These are phyloP conservation scores for Trichonephila clavipes DNA, from an alignment of 1,140 invertebrate genomes.

Conservation along the genomic window DNA sequence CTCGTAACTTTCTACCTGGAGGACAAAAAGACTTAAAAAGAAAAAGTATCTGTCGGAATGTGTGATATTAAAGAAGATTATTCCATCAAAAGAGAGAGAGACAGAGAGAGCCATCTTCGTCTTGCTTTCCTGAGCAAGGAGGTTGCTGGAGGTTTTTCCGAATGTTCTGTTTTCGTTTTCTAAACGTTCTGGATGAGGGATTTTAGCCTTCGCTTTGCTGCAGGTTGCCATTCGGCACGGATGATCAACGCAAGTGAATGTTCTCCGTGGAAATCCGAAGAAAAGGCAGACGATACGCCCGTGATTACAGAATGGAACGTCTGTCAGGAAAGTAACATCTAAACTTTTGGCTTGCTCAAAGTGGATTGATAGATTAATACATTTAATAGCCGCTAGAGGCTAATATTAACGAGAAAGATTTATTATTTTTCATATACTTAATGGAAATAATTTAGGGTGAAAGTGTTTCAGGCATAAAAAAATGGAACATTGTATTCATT, in stretches of 20 bases:
- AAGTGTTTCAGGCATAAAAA: neutral
- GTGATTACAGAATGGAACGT: neutral
- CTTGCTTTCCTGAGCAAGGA: constrained; percentile 13
- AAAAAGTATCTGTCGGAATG: neutral
- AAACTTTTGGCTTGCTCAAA: neutral
- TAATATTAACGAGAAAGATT: neutral
- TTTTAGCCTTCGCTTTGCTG: neutral
- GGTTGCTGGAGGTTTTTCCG: neutral
- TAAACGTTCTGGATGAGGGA: constrained; percentile 28
- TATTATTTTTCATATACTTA: neutral
- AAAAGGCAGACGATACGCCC: neutral
- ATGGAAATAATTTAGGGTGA: neutral
- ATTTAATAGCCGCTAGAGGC: neutral
- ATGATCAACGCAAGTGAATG: constrained; percentile 3
- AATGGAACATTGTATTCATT: neutral
- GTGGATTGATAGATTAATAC: neutral
- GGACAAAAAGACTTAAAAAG: neutral
- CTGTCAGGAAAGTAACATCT: neutral
- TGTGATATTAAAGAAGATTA: neutral
- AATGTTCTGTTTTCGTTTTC: constrained; percentile 51
- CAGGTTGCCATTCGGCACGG: neutral
- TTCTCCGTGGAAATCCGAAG: neutral
- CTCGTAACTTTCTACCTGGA: constrained; percentile 14
- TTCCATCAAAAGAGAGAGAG: no score
- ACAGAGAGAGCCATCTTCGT: no score